Base-by-base conservation (phyloP, 2,113 vertebrate genomes). In the Chaetorhynchus papuensis region DNA sequence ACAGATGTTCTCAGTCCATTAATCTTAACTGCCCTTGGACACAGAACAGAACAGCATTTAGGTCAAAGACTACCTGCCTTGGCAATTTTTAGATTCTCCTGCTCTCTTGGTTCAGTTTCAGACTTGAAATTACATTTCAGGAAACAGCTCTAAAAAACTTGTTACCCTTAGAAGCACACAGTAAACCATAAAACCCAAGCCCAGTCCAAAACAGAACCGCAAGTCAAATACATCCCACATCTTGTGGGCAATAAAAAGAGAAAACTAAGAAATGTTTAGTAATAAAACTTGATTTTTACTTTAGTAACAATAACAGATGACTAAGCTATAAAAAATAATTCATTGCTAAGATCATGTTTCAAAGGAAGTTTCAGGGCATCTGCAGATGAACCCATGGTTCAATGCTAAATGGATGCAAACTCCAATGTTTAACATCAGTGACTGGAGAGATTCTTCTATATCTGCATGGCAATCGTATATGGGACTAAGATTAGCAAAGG, bases 221-320 rank as follows among this genome's bases (percentile, higher is more conserved):
- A 76, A 79, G 57, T 92, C 79, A 87, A 85, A 85, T 33, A 76
- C 17, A 79, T 60, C 33, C 61, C 45, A 85, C 28, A 69, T 49
- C 78, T 85, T 76, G 44, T 49, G 49, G 37, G 70, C 49, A 90
- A 66, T 64, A 85, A 79, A 89, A 92, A 79, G 60, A 88, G 16
- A 81, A 85, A 30, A 4, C 13, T 22, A 87, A 90, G 45, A 87
- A 87, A 78, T 6, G 6, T 59, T 89, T 66, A 89, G 60, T 10
- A 91, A 68, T 87, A 82, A 85, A 89, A 87, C 47, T 41, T 68
- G 35, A 50, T 54, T 95, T 91, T 97, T 94, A 84, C 31, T 63
- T 79, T 23, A 87, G 31, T 80, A 93, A 93, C 45, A 71, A 21
- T 50, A 91, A 89, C 74, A 85, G 64, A 85, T 88, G 83, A 60